Base-by-base conservation (phyloP, 2,797 vertebrate genomes). In the Tamandua tetradactyla region DNA sequence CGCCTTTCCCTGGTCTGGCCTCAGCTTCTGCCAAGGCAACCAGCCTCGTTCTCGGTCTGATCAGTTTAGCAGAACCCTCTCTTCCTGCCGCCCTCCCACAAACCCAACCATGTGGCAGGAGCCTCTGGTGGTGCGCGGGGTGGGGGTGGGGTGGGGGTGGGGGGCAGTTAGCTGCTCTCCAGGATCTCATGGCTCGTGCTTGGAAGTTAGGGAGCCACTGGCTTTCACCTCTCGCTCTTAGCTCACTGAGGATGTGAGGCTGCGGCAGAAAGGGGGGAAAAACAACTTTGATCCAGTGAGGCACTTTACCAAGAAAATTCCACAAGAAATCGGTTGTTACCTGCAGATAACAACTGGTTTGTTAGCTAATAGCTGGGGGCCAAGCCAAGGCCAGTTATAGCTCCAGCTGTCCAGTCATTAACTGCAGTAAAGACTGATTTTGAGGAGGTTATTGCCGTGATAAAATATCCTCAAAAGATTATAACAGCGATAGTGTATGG, bases 391-490 rank as follows among this genome's bases (percentile, higher is more conserved):
- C 98, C 97, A 97, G 98, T 98, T 98, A 98, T 90, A 98, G 98
- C 97, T 98, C 98, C 98, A 98, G 98, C 98, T 98, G 98, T 98
- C 98, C 98, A 97, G 98, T 98, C 98, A 98, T 98, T 98, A 98
- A 98, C 98, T 98, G 98, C 98, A 97, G 98, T 98, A 98, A 98
- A 98, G 98, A 98, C 98, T 98, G 98, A 98, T 98, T 98, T 98
- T 98, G 98, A 98, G 98, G 98, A 98, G 97, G 98, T 98, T 98
- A 98, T 98, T 98, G 98, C 98, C 1, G 97, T 98, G 98, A 98
- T 98, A 98, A 98, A 98, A 98, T 98, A 98, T 98, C 97, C 98
- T 98, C 98, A 97, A 98, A 98, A 98, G 98, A 98, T 98, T 98
- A 98, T 98, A 98, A 98, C 98, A 98, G 98, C 98, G 98, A 98